Percentiles rank a stretch among this genome's conserved stretches.
phyloP scores from a whole-genome alignment of 2,113 vertebrate species.

The Serinus canaria region DNA sequence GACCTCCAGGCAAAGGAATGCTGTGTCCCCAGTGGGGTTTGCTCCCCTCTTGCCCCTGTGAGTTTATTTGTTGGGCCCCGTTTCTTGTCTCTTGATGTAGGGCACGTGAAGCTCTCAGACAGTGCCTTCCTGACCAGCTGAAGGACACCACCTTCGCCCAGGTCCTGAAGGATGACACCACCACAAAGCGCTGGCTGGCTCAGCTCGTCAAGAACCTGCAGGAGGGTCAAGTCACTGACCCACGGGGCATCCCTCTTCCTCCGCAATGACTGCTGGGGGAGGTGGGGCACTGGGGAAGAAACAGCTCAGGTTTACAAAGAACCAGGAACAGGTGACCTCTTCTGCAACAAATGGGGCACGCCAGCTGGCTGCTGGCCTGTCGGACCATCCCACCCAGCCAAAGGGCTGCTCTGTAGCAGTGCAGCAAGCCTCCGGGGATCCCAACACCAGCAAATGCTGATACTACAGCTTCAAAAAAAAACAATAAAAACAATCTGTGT shows the following conservation, averaged over 20 bases:
- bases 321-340: conserved; percentile 73
- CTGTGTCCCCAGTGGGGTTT: background rate
- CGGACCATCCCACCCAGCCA: conserved; percentile 39
- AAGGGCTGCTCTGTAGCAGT: conserved; percentile 66
- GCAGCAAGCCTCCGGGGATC: conserved; percentile 60
- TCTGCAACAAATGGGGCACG: conserved; percentile 15
- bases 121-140: conserved; percentile 98
- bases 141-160: conserved; percentile 97
- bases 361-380: conserved; percentile 34
- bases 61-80: conserved; percentile 77
- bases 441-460: conserved; percentile 74
- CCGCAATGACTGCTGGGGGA: conserved; percentile 81
- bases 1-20: background rate
- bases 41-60: conserved; percentile 63
- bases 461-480: conserved; percentile 15
- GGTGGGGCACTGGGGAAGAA: conserved; percentile 55
- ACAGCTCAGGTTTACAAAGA: conserved; percentile 77
- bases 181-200: conserved; percentile 98
- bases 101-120: conserved; percentile 95
- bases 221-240: conserved; percentile 95
- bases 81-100: conserved; percentile 79
- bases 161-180: conserved; percentile 98
- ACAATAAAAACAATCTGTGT: background rate
- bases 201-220: conserved; percentile 98
- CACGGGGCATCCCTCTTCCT: conserved; percentile 91